Percentiles rank a stretch among this genome's conserved stretches.
phyloP scores from a whole-genome alignment of 2,888 invertebrate genomes.

The Anorthoa munda region DNA sequence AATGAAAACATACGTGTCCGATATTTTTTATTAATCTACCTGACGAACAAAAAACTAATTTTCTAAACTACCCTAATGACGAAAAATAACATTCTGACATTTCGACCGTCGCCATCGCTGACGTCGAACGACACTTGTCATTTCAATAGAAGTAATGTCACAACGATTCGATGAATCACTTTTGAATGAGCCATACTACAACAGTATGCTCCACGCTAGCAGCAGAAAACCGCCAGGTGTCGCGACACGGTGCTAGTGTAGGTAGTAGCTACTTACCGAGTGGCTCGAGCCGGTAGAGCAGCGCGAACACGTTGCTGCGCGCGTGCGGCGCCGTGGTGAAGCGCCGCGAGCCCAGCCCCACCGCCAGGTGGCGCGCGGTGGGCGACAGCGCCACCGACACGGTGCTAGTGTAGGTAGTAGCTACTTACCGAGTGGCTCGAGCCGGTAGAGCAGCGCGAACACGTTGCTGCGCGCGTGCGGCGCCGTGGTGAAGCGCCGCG shows the following conservation, averaged over 20 bases:
- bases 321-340: conserved; percentile 91
- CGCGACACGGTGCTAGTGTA: conserved; percentile 78
- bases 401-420: conserved; percentile 1
- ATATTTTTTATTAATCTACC: too few species aligned
- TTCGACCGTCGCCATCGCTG: too few species aligned
- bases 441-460: conserved; percentile 86
- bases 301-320: conserved; percentile 86
- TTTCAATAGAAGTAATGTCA: too few species aligned
- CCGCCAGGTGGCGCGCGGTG: conserved; percentile 89
- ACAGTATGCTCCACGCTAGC: too few species aligned
- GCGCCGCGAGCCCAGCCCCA: conserved; percentile 90
- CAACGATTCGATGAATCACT: too few species aligned
- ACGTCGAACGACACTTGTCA: too few species aligned
- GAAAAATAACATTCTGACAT: too few species aligned
- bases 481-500: conserved; percentile 91
- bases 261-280: conserved; percentile 74
- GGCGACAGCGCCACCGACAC: background rate
- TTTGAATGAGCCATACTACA: too few species aligned
- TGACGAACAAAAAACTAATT: too few species aligned
- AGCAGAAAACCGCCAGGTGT: conserved; percentile 90
- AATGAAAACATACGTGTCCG: too few species aligned
- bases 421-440: conserved; percentile 81
- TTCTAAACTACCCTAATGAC: too few species aligned
- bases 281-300: conserved; percentile 85
- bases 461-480: conserved; percentile 89